Base-by-base conservation (phyloP, 1,140 invertebrate genomes). In the Drosophila punjabiensis region DNA sequence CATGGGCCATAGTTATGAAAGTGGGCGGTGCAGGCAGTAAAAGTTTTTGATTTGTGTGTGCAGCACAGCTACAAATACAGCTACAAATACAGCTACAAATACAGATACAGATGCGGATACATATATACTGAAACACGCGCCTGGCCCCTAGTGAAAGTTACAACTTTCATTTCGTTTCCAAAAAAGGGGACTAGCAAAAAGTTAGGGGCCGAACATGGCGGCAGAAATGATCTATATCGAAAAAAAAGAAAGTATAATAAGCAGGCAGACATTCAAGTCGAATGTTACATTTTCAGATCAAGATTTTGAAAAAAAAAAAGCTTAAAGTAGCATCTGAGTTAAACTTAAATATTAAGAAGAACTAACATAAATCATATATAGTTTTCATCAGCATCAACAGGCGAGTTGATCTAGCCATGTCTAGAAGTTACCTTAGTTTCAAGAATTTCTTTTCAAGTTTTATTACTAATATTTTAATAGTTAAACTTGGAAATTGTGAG, bases 21-120 rank as follows among this genome's bases (percentile, higher is more conserved):
- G 68, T 69, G 48, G 43, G 45, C 20, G 45, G 66, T 58, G 71
- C 28, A 62, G 60, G 66, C 70, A 81, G 73, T 88, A 89, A 89
- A 88, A 88, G 81, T 87, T 89, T 87, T 87, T 87, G 84, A 87
- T 87, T 87, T 87, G 84, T 87, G 84, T 89, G 70, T 70, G 78
- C 69, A 68, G 55, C 68, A 67, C 67, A 75, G 69, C 61, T 55
- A 33, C 30, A 33, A n/a, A 1, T 33, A 32, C 13, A 30, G 24
- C 2, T 35, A 33, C 47, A 61, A 18, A 1, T 41, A 52, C 24
- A 61, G 41, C 30, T 33, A 67, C 69, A 58, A 6, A 39, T 48
- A 24, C 39, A 74, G 61, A 53, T 52, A 67, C 39, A 59, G 28
- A 30, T 18, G 7, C n/a, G 13, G 52, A 43, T 43, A 67, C 48